Percentiles rank a stretch among this genome's conserved stretches.
phyloP scores from a whole-genome alignment of 2,113 vertebrate genomes.

The Procavia capensis region DNA sequence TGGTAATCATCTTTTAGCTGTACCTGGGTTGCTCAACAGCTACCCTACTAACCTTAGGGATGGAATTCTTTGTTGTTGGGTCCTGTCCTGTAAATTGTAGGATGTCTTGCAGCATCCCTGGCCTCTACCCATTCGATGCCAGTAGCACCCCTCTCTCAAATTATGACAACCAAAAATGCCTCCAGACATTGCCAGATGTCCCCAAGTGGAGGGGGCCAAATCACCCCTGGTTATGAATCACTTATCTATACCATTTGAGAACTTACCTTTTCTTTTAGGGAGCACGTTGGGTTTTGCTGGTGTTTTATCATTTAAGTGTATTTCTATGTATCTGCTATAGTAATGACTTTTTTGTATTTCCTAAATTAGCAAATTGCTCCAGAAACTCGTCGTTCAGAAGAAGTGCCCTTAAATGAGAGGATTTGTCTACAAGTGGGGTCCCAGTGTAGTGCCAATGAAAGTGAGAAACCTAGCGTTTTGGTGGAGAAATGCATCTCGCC shows the following conservation, averaged over 20 bases:
- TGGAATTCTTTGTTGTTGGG: not conserved
- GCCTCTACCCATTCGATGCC: not conserved
- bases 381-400: conserved; percentile 69
- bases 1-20: not conserved
- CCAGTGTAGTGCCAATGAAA: conserved; percentile 75
- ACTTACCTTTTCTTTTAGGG: not conserved
- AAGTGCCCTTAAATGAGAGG: conserved; percentile 76
- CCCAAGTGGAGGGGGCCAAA: not conserved
- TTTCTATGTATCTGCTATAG: conserved; percentile 40
- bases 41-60: not conserved
- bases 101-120: not conserved
- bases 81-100: not conserved
- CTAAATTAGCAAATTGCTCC: conserved; percentile 72
- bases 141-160: not conserved
- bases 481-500: conserved; percentile 74
- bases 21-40: not conserved
- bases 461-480: conserved; percentile 69
- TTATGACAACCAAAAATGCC: not conserved
- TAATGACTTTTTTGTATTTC: conserved; percentile 34
- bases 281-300: not conserved
- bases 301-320: conserved; percentile 23
- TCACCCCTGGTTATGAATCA: not conserved
- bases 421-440: conserved; percentile 80
- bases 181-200: not conserved
- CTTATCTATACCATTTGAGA: not conserved